Base-by-base conservation (phyloP, 2,888 invertebrate species). In the Rhyacophila evoluta region DNA sequence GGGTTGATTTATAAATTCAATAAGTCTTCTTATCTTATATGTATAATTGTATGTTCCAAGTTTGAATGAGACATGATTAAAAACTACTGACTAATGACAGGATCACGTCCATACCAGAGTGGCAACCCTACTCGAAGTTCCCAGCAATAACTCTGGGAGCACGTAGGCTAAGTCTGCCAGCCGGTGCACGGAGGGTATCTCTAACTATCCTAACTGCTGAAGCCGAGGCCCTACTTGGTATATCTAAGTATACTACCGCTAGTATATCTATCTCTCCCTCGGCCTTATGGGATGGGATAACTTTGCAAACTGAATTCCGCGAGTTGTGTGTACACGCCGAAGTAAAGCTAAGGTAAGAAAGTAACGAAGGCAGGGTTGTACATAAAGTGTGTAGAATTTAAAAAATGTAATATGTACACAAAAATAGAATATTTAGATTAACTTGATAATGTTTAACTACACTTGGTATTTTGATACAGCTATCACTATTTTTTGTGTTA, bases 291-390 rank as follows among this genome's bases (percentile, higher is more conserved):
- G 67, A 75, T 39, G 78, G 78, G 74, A 71, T 71, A 78, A 78
- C 71, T 78, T 78, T 71, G 78, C 72, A 78, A 78, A 78, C 78
- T 78, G 78, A 78, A 78, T 78, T 78, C 78, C 41, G 71, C 71
- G 72, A 78, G 75, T 75, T 78, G 74, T 38, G 38, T 72, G 36
- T 27, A 37, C 72, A 73, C 37, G 73, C n/a, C 3, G 6, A 15
- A 12, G 55, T 55, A 55, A 55, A 55, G 55, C 55, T 25, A 55
- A 55, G 55, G 55, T 55, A 55, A 55, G 55, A 55, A 55, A 25
- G 19, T 41, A 55, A 55, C 15, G 5, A 19, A 19, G 55, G 15
- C 55, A 55, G 55, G 55, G 55, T 55, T 55, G 55, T 19, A 15
- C 55, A 8, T 19, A 19, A 25, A 55, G n/a, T n/a, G n/a, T n/a